A percentile compares a stretch with the other conserved stretches of the same genome.
Evolutionary conservation across 2,797 vertebrate genomes (phyloP).

Genomic region (Cetoscarus ocellatus): DNA sequence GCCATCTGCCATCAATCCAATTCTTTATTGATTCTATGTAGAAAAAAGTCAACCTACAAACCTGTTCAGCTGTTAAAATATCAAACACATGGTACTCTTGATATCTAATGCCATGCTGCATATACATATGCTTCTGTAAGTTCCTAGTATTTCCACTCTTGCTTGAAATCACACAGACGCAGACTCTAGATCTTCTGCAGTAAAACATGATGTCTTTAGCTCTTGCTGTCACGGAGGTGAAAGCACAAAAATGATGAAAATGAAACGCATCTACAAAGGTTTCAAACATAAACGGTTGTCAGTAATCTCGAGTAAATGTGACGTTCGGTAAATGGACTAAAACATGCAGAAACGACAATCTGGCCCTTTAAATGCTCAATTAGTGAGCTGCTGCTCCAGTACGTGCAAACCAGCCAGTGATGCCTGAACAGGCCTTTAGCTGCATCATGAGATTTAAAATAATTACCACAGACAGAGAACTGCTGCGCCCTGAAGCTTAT

Average conservation of each 20-base stretch:
- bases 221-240: not conserved
- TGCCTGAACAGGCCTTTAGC: conserved; percentile 41
- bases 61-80: no score
- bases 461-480: conserved; percentile 50
- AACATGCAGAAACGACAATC: conserved; percentile 40
- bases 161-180: no score
- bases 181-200: no score
- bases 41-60: no score
- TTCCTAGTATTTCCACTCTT: no score
- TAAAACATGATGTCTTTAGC: no score
- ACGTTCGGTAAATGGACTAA: conserved; percentile 23
- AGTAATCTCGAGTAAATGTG: conserved; percentile 22
- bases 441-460: conserved; percentile 46
- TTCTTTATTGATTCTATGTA: no score
- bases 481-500: conserved; percentile 27
- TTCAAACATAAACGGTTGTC: not conserved
- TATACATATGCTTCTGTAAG: no score
- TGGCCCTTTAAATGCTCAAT: conserved; percentile 47
- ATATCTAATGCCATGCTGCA: no score
- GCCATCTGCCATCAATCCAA: no score
- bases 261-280: not conserved
- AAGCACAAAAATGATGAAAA: not conserved
- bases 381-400: conserved; percentile 26
- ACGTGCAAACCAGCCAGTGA: conserved; percentile 11
- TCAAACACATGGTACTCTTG: no score